These are phyloP conservation scores for Eublepharis macularius DNA, from an alignment of 2,113 vertebrate species.

Conservation along the genomic window DNA sequence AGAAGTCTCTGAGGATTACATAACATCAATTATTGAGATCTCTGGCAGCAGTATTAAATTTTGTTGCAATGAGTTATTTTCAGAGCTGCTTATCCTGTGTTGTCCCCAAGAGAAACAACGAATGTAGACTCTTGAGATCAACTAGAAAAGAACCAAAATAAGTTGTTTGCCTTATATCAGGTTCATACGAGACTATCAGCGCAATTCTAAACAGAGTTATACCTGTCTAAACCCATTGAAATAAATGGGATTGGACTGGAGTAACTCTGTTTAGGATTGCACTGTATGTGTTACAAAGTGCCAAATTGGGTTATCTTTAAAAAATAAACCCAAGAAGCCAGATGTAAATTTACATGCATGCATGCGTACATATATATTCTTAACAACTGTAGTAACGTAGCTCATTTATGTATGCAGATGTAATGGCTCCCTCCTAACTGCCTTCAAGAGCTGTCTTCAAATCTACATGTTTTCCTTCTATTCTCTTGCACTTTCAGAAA, in stretches of 20 bases:
- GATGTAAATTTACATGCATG: slow-evolving; percentile 9
- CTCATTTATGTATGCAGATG: background rate
- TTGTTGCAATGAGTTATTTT: slow-evolving; percentile 18
- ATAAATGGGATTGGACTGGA: too few relatives aligned
- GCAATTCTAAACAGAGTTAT: too few relatives aligned
- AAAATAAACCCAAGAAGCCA: background rate
- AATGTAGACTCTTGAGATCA: slow-evolving; percentile 17
- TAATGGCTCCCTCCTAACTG: background rate
- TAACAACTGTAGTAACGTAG: background rate
- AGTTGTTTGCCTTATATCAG: background rate
- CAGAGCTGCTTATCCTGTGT: background rate
- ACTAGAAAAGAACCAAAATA: slow-evolving; percentile 3
- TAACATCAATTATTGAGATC: slow-evolving; percentile 32
- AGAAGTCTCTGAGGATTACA: background rate
- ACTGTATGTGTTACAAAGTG: background rate
- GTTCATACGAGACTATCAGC: slow-evolving; percentile 11
- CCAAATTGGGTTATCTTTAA: background rate
- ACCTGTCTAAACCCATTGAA: too few relatives aligned
- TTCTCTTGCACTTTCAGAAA: background rate
- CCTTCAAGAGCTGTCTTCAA: background rate
- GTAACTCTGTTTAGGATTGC: too few relatives aligned
- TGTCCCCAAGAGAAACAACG: slow-evolving; percentile 13
- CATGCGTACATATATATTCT: too few relatives aligned
- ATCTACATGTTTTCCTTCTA: background rate
- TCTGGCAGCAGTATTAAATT: slow-evolving; percentile 31